A percentile compares a stretch with the other conserved stretches of the same genome.
Conservation (phyloP, 2,113 vertebrate genomes). For the Strigops habroptila region DNA sequence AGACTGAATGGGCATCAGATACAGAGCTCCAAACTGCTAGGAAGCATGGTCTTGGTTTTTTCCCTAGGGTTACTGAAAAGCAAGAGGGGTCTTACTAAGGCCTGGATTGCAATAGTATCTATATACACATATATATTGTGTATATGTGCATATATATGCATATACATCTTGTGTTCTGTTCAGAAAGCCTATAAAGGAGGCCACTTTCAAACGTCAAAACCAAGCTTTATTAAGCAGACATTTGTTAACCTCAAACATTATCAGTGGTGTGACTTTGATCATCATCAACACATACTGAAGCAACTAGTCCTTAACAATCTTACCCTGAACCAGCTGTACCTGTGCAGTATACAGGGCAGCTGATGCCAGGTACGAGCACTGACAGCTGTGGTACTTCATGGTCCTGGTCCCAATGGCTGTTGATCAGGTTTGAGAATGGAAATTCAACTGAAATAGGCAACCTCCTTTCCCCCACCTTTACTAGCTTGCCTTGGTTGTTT, state of each 20-base stretch:
- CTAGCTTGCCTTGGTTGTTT: neutral
- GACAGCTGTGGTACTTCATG: neutral
- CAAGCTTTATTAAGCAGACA: neutral
- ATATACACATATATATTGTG: rapidly evolving
- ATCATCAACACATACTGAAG: neutral
- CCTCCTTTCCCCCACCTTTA: neutral
- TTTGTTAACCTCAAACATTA: too few species aligned
- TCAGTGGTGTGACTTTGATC: neutral
- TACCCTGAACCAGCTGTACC: rapidly evolving
- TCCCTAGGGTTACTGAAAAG: too few species aligned
- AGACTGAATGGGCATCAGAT: neutral
- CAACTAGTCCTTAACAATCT: neutral
- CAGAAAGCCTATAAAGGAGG: neutral
- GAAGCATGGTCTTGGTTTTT: rapidly evolving
- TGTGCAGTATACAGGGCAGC: neutral
- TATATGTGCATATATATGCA: neutral
- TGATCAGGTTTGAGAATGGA: neutral
- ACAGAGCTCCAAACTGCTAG: rapidly evolving
- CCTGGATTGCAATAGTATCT: neutral
- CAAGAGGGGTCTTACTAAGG: neutral
- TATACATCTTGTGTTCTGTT: neutral
- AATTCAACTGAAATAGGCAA: neutral
- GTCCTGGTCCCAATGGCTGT: neutral
- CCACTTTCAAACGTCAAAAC: neutral
- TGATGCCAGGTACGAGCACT: rapidly evolving